Conservation (phyloP, 1,140 invertebrate genomes). For the Papilio polyxenes region DNA sequence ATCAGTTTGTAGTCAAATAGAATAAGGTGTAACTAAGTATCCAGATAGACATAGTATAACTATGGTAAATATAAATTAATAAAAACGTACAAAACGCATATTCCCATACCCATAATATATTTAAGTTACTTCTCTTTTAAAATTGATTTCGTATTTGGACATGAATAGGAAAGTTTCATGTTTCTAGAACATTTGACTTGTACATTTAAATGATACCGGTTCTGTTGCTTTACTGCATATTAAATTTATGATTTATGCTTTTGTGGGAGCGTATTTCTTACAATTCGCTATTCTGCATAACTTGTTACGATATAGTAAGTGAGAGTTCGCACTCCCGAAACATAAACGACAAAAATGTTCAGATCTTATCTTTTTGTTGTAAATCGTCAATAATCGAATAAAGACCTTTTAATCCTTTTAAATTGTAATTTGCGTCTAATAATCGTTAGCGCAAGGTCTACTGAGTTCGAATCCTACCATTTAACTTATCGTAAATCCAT, state of each 20-base stretch:
- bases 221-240: background rate
- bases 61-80: no score
- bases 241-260: slow-evolving; percentile 9
- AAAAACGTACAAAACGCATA: no score
- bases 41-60: no score
- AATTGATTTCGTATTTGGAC: background rate
- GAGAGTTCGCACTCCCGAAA: background rate
- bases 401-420: background rate
- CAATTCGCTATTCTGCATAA: background rate
- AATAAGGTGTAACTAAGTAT: no score
- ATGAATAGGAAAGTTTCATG: background rate
- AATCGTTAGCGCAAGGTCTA: no score
- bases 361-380: background rate
- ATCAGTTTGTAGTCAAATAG: no score
- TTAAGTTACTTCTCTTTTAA: background rate
- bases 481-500: no score
- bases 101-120: no score
- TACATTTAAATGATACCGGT: background rate
- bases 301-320: background rate
- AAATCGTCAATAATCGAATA: no score
- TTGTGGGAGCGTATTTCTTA: background rate
- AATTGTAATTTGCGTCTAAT: no score
- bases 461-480: no score
- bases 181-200: background rate
- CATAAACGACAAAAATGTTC: background rate